A percentile compares a stretch with the other conserved stretches of the same genome.
phyloP scores from a whole-genome alignment of 2,797 vertebrate species.

The Champsocephalus esox region DNA sequence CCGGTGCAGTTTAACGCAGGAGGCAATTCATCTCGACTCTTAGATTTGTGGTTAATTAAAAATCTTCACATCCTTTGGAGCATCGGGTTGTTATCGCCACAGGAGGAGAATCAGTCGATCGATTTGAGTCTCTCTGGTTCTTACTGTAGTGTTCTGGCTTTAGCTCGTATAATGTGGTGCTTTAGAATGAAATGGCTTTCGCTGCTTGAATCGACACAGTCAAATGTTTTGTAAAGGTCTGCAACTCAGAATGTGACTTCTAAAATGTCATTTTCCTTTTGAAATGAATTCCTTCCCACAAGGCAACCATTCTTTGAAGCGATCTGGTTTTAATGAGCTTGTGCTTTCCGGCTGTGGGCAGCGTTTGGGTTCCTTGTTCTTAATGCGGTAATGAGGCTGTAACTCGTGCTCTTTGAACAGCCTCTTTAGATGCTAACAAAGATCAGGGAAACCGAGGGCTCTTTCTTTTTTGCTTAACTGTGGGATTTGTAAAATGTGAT shows the following conservation, averaged over 20 bases:
- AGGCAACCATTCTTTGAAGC: constrained; percentile 29
- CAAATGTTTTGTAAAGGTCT: constrained; percentile 23
- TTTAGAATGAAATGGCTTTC: constrained; percentile 16
- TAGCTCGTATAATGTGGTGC: constrained; percentile 9
- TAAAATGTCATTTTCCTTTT: constrained; percentile 42
- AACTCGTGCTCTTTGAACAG: constrained; percentile 52
- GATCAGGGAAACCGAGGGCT: not conserved
- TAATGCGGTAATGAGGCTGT: constrained; percentile 61
- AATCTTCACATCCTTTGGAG: constrained; percentile 36
- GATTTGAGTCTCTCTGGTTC: constrained; percentile 10
- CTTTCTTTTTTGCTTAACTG: not conserved
- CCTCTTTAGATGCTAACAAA: constrained; percentile 9
- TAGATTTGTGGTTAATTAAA: constrained; percentile 65
- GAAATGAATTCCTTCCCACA: not conserved
- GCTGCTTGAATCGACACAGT: constrained; percentile 15
- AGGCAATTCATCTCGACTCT: constrained; percentile 50
- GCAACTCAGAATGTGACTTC: constrained; percentile 28
- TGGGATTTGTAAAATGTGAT: constrained; percentile 6
- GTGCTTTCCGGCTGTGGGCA: constrained; percentile 33
- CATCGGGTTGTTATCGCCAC: constrained; percentile 44
- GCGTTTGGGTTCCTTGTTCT: constrained; percentile 47
- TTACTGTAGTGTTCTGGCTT: constrained; percentile 11
- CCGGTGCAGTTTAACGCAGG: constrained; percentile 22
- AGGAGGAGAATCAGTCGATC: constrained; percentile 21
- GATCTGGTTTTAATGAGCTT: constrained; percentile 67